Evolutionary conservation across 2,113 vertebrate species (phyloP).

Genomic region (Thermophis baileyi): DNA sequence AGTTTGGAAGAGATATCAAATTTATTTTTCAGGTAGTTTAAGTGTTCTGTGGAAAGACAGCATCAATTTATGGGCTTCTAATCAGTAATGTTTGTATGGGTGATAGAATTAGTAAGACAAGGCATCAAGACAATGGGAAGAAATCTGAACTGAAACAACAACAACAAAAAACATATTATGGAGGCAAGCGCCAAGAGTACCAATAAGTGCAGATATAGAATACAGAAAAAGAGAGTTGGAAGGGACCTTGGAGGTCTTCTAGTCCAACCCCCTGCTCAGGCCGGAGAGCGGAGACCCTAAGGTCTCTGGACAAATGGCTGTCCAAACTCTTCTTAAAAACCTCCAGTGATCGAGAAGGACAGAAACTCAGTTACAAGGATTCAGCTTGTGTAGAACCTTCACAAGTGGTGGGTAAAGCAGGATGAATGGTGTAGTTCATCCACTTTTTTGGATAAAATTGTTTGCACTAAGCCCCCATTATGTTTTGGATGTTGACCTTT

Average conservation of each 20-base stretch:
- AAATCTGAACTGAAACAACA: background rate
- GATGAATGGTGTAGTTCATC: too few relatives aligned
- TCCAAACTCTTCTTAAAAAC: background rate
- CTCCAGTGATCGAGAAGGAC: background rate
- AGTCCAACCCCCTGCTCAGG: background rate
- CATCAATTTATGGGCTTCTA: background rate
- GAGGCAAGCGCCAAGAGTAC: background rate
- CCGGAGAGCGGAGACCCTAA: background rate
- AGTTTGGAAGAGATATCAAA: background rate
- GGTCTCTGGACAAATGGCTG: background rate
- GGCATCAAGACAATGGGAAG: background rate
- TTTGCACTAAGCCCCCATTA: background rate
- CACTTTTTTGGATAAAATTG: background rate
- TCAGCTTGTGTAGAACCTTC: background rate
- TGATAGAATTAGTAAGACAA: background rate
- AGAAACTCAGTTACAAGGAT: background rate
- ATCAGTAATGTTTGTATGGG: background rate
- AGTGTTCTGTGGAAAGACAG: background rate
- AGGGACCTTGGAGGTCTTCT: background rate
- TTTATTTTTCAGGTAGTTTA: background rate
- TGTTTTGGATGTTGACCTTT: background rate
- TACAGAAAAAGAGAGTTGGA: background rate
- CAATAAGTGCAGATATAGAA: background rate
- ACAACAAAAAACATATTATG: background rate
- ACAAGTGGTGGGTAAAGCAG: background rate